Conservation (phyloP, 2,113 vertebrate species). For the Thamnophis sirtalis region DNA sequence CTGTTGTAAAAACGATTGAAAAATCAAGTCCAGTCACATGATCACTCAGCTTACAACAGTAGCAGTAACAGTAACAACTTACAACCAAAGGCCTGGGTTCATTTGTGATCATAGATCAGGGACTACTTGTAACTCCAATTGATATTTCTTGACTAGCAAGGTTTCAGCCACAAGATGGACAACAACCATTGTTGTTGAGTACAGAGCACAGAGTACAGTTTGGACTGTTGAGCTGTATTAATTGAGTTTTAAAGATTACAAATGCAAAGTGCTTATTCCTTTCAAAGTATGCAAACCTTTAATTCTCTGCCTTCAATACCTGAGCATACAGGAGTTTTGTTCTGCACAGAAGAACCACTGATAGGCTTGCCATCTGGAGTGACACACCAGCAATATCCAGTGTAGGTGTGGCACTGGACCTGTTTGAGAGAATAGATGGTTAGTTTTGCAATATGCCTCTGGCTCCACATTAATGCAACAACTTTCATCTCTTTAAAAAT, state of each 20-base stretch:
- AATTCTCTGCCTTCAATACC: constrained; percentile 76
- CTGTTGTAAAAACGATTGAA: not conserved
- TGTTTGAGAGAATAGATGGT: constrained; percentile 60
- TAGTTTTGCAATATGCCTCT: constrained; percentile 24
- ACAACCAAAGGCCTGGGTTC: not conserved
- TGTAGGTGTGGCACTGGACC: constrained; percentile 98
- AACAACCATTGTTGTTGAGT: too few relatives aligned
- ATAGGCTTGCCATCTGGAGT: constrained; percentile 94
- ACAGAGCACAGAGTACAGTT: not conserved
- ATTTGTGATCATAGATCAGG: not conserved
- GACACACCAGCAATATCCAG: constrained; percentile 98
- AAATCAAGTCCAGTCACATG: not conserved
- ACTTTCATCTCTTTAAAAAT: not conserved
- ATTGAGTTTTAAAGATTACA: not conserved
- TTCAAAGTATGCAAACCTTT: not conserved
- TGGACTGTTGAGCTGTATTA: not conserved
- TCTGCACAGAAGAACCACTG: constrained; percentile 96
- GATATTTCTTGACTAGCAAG: not conserved
- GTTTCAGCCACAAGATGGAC: not conserved
- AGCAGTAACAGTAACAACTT: not conserved
- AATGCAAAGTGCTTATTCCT: not conserved
- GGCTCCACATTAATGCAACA: not conserved
- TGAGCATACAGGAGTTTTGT: constrained; percentile 99
- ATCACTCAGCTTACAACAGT: not conserved
- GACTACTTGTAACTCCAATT: not conserved